Base-by-base conservation (phyloP, 2,888 invertebrate species). In the Patella pellucida region DNA sequence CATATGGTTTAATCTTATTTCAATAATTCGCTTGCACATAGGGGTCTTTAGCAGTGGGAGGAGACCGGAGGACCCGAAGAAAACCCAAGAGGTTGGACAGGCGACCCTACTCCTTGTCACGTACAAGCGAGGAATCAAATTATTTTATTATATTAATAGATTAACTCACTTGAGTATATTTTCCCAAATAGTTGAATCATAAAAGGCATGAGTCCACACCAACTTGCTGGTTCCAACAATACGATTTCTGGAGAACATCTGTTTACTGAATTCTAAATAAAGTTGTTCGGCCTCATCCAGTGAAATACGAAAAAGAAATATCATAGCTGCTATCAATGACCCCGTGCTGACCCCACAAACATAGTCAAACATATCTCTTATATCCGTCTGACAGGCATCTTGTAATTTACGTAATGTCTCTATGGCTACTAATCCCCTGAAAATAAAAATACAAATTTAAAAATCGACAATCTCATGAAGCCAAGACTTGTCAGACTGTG, bases 171-270 rank as follows among this genome's bases (percentile, higher is more conserved):
- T 93, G 69, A 97, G 91, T 87, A 96, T 92, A 78, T 93, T 92
- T 90, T 96, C 96, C 96, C 96, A 97, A 16, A 94, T 92, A 0
- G 93, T 93, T 0, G 96, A 96, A 89, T 97, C 95, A 91, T 97
- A 97, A 91, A 96, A 97, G 0, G 96, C 94, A 89, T 97, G 96
- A 76, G 94, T 94, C 94, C 95, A 95, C n/a, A 96, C 94, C 72
- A 96, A 92, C 77, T 94, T 86, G 12, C 86, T 94, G 0, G 95
- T 94, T 16, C 96, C 96, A 91, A 93, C 91, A 71, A 94, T 89
- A 14, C 93, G 89, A 78, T 93, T 94, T 83, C 94, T 94, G 11
- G 92, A 93, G 87, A 95, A 95, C 82, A 95, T 93, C 90, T 94
- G 93, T 9, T 75, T 78, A 72, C 87, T 88, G 77, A 87, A 88